These are phyloP conservation scores for Porites lutea DNA, from an alignment of 64 coral and sea anemone genomes.

Conservation along the genomic window DNA sequence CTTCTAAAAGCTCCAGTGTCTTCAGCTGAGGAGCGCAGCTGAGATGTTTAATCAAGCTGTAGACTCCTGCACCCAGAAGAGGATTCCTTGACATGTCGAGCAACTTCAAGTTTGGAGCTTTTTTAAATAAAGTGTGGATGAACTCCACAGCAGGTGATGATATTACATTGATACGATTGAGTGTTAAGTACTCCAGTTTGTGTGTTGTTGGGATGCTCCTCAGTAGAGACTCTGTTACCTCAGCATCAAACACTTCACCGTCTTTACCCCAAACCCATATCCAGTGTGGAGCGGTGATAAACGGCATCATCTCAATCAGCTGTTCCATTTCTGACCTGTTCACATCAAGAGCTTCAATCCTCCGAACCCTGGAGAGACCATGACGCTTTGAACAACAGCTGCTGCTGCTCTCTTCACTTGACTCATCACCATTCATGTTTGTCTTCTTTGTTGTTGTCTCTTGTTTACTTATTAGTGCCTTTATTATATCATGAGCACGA, in stretches of 20 bases:
- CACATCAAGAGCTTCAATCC: not conserved
- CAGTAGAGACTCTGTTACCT: not conserved
- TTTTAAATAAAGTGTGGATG: not conserved
- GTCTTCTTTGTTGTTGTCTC: too few relatives aligned
- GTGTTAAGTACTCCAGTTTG: not conserved
- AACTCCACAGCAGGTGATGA: not conserved
- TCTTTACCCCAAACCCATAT: not conserved
- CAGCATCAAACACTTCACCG: not conserved
- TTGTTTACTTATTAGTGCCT: too few relatives aligned
- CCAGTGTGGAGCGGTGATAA: not conserved
- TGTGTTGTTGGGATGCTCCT: not conserved
- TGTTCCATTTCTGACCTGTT: not conserved
- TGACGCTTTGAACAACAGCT: not conserved
- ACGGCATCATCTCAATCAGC: not conserved
- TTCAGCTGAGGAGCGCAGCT: not conserved
- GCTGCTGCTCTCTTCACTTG: too few relatives aligned
- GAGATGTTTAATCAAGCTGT: not conserved
- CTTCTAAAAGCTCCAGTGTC: not conserved
- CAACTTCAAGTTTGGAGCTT: not conserved
- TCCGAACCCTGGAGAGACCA: not conserved
- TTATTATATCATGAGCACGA: too few relatives aligned
- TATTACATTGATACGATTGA: not conserved
- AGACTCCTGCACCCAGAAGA: not conserved
- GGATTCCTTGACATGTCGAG: not conserved
- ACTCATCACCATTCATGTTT: too few relatives aligned